Conservation (phyloP, 2,888 invertebrate species). For the Conops quadrifasciatus region DNA sequence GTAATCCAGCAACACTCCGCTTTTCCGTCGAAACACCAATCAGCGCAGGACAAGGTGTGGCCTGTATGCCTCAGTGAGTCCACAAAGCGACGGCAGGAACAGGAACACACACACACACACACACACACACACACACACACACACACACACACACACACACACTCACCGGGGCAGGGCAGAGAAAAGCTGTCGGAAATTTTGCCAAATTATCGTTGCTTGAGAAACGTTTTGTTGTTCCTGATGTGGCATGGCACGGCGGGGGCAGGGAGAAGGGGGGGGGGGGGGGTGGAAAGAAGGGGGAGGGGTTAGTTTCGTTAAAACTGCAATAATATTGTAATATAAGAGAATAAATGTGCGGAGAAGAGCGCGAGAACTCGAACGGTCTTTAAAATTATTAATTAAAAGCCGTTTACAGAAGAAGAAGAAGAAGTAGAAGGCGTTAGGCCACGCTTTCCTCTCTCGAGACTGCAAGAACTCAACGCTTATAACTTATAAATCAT, state of each 20-base stretch:
- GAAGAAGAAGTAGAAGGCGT: too few relatives aligned
- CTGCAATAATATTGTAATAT: too few relatives aligned
- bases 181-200: constrained; percentile 48
- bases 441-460: too few relatives aligned
- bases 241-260: background rate
- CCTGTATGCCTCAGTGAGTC: constrained; percentile 47
- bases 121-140: background rate
- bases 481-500: background rate
- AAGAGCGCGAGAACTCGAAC: too few relatives aligned
- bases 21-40: constrained; percentile 60
- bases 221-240: constrained; percentile 30
- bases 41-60: constrained; percentile 62
- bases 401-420: too few relatives aligned
- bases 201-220: constrained; percentile 45
- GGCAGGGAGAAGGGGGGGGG: background rate
- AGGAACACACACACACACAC: background rate
- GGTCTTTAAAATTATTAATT: too few relatives aligned
- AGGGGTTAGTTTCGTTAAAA: too few relatives aligned
- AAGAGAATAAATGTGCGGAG: too few relatives aligned
- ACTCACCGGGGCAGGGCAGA: background rate
- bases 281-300: too few relatives aligned
- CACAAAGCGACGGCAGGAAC: constrained; percentile 4
- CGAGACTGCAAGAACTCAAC: too few relatives aligned
- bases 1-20: constrained; percentile 56
- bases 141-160: background rate